Conservation (phyloP, 2,797 vertebrate genomes). For the Fistularia commersonii region DNA sequence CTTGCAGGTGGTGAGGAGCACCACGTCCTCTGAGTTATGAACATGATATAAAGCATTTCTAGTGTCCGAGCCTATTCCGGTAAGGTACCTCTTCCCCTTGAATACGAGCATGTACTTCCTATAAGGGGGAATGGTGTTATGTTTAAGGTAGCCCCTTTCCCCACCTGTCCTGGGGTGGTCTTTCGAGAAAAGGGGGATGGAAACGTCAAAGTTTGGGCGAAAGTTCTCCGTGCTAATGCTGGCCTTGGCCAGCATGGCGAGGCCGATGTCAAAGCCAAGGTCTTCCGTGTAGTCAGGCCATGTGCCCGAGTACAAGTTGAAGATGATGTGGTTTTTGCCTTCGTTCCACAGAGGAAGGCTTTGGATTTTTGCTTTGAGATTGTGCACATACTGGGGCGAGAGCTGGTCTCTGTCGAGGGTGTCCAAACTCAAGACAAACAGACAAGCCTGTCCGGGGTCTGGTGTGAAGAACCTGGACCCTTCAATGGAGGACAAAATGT, state of each 20-base stretch:
- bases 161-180: slow-evolving; percentile 97
- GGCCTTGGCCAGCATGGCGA: slow-evolving; percentile 98
- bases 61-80: slow-evolving; percentile 97
- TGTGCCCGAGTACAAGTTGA: slow-evolving; percentile 97
- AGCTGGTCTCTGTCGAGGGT: slow-evolving; percentile 96
- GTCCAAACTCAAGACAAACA: slow-evolving; percentile 94
- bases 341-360: slow-evolving; percentile 94
- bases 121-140: slow-evolving; percentile 94
- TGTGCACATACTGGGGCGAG: slow-evolving; percentile 96
- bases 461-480: slow-evolving; percentile 92
- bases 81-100: slow-evolving; percentile 98
- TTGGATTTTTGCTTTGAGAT: slow-evolving; percentile 90
- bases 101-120: slow-evolving; percentile 99
- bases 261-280: slow-evolving; percentile 93
- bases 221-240: slow-evolving; percentile 98
- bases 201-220: slow-evolving; percentile 93
- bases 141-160: slow-evolving; percentile 90
- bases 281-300: slow-evolving; percentile 99
- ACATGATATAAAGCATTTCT: slow-evolving; percentile 98
- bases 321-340: slow-evolving; percentile 97
- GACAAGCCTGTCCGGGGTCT: slow-evolving; percentile 90
- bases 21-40: slow-evolving; percentile 94
- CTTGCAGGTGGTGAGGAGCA: slow-evolving; percentile 98
- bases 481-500: slow-evolving; percentile 91
- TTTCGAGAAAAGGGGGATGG: slow-evolving; percentile 97